Base-by-base conservation (phyloP, 2,797 vertebrate genomes). In the Etheostoma nigrum region DNA sequence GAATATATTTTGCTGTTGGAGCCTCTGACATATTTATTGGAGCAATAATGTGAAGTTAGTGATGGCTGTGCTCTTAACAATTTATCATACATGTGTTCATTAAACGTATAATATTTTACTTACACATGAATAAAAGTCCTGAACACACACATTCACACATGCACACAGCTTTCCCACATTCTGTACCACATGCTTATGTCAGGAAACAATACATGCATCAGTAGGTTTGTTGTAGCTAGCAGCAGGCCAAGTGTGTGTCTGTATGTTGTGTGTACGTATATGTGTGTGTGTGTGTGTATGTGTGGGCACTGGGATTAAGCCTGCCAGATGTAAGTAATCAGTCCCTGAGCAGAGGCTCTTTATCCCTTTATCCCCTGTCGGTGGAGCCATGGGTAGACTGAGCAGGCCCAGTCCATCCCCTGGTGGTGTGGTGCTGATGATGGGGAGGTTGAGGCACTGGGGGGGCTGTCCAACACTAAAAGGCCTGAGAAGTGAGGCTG, bases 311-410 rank as follows among this genome's bases (percentile, higher is more conserved):
- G 89, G 90, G 89, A 88, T 89, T 96, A 96, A 95, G 91, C 94
- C 91, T 91, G 95, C 93, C 95, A 96, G 95, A 96, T 96, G 96
- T 95, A 95, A 96, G 95, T 96, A 96, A 96, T 97, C 95, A 96
- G 95, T 94, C 88, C 94, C 92, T 80, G 87, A 95, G 94, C 94
- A 95, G 91, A 92, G 90, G 90, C 94, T 95, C 95, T 97, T 97
- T 96, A 97, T 97, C 96, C 96, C 91, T 97, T 97, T 96, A 97
- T 97, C 95, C 95, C 94, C 86, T 90, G 95, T 96, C 93, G 93
- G 91, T 94, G 87, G 89, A 95, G 94, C 94, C 92, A 92, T 92
- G 92, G 92, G 93, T 93, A 88, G 90, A 93, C 89, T 83, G 90
- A 92, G 86, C 81, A 82, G 88, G 69, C 78, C 88, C 85, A 40